Evolutionary conservation across 2,888 invertebrate species (phyloP).

Genomic region (Orthonychiurus folsomi): DNA sequence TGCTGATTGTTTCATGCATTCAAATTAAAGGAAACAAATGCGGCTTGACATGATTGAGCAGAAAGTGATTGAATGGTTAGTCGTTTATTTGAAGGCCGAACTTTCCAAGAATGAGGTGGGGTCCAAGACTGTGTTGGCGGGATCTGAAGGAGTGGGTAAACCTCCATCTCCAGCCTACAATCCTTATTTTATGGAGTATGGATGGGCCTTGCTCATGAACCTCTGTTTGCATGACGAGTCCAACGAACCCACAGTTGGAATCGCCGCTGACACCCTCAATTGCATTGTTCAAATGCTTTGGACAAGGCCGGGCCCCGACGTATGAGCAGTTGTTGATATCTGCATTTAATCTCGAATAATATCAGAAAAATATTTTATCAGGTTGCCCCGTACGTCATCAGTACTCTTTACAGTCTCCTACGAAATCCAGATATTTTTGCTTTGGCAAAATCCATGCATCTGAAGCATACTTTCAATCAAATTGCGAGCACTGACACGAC

Average conservation of each 20-base stretch:
- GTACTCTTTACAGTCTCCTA: conserved; percentile 50
- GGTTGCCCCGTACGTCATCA: conserved; percentile 51
- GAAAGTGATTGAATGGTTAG: conserved; percentile 55
- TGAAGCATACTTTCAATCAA: conserved; percentile 46
- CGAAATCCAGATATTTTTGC: conserved; percentile 47
- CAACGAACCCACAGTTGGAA: conserved; percentile 17
- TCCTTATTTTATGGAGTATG: conserved; percentile 56
- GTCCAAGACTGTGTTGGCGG: no score
- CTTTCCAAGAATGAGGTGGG: conserved; percentile 12
- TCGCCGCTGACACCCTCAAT: conserved; percentile 33
- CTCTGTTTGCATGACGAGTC: conserved; percentile 52
- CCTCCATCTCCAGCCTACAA: conserved; percentile 16
- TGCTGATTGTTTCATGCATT: no score
- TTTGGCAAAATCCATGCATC: conserved; percentile 48
- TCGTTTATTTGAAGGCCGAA: conserved; percentile 49
- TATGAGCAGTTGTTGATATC: conserved; percentile 11
- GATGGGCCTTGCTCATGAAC: conserved; percentile 59
- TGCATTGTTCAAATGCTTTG: conserved; percentile 34
- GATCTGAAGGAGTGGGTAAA: neutral
- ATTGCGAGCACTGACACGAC: conserved; percentile 12
- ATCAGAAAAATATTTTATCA: conserved; percentile 38
- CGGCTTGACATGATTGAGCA: conserved; percentile 55
- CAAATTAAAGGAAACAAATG: conserved; percentile 47
- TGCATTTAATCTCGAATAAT: neutral
- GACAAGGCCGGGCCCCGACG: conserved; percentile 21